Evolutionary conservation across 2,888 invertebrate genomes (phyloP).

Genomic region (Adelphocoris suturalis): DNA sequence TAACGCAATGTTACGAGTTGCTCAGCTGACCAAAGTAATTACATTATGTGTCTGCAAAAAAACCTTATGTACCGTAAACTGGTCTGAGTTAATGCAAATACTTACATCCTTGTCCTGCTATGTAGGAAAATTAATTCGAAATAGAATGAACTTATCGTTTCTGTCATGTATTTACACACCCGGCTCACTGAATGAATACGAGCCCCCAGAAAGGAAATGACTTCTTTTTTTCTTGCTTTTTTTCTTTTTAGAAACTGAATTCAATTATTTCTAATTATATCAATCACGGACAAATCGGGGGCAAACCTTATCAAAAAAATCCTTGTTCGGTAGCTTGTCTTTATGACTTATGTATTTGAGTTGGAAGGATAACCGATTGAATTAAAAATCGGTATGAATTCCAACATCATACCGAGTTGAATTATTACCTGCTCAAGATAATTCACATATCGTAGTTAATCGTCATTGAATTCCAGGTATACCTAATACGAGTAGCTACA

Average conservation of each 20-base stretch:
- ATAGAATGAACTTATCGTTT: not conserved
- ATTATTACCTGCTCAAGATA: not conserved
- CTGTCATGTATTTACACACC: not conserved
- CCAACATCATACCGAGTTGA: not conserved
- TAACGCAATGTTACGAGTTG: no score
- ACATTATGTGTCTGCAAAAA: no score
- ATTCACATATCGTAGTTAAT: no score
- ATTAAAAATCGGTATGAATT: not conserved
- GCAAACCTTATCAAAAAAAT: not conserved
- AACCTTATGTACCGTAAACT: no score
- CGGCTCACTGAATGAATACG: not conserved
- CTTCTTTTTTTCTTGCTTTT: not conserved
- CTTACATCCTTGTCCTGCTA: no score
- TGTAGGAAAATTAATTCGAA: not conserved
- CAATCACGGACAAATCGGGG: constrained; percentile 13
- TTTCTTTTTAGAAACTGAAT: not conserved
- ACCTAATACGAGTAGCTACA: no score
- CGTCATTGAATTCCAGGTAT: no score
- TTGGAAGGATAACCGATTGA: not conserved
- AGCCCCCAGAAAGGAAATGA: not conserved
- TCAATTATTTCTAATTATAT: not conserved
- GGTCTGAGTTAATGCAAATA: no score
- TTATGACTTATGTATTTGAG: not conserved
- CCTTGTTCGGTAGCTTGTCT: not conserved
- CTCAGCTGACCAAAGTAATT: no score